Evolutionary conservation across 2,797 vertebrate genomes (phyloP), one percentile per base, ranked within the genome.

Genomic region (Malurus leucopterus): DNA sequence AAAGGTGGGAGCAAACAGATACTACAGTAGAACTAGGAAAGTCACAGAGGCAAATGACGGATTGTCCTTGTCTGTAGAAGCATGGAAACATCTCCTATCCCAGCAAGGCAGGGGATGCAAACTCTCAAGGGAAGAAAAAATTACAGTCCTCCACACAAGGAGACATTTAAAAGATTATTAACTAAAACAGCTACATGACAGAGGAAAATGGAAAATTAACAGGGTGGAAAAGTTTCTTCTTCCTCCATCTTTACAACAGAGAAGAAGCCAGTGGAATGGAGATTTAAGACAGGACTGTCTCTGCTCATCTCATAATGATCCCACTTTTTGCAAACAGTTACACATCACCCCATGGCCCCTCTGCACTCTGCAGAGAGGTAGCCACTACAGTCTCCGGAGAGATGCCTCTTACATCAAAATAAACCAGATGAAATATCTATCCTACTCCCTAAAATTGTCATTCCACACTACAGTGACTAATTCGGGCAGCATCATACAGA

Each of bases 151-250:
- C 47, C 54, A 19, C 40, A 50, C 44, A 80, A 62, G 44, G 62
- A 90, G 72, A 68, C 68, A 86, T 89, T 86, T 76, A 74, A 85
- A 90, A 90, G 65, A 71, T 74, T 79, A 67, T 88, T 75, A 86
- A 51, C 84, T 69, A 71, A 63, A 93, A 61, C 68, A 84, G 70
- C 49, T 3, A 49, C 41, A 50, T 5, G 41, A 89, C 0, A 0
- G 57, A 88, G 50, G 49, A 50, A 93, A 93, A 89, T 36, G 70
- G 80, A 88, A 93, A 89, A 95, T 74, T 64, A 92, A 95, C 23
- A 70, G 43, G 12, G 21, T 71, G 49, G 47, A 57, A 81, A 91
- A 88, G 88, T 57, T 79, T 84, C 61, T 55, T 81, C 75, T 84
- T 61, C 63, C 44, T 77, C 24, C 22, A 29, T 27, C 57, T 73